Evolutionary conservation across 30 jellyfish, hydroid and myxozoan species (phyloP), one percentile per base, ranked within the genome.

Genomic region (Nemopilema nomurai): DNA sequence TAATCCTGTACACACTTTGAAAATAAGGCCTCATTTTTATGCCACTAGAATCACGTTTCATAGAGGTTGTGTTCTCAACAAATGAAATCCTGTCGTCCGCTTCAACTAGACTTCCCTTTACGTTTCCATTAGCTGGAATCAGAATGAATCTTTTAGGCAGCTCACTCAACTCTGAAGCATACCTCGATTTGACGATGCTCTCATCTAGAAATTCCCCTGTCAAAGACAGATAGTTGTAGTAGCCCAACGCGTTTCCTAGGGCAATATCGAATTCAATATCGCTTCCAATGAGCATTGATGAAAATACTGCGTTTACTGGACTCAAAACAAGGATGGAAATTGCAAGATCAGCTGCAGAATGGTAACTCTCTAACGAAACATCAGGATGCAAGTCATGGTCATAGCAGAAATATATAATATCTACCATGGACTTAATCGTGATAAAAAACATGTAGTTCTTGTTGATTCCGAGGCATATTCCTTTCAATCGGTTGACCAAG

Each of bases 121-220:
- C 41, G 9, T 50, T 28, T 22, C 84, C 90, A 28, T 81, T 81
- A n/a, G 28, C 49, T 50, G 90, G 90, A 8, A 81, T 24, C 77
- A 81, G 62, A 68, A 81, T 81, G 66, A 81, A 81, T 16, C 90
- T 53, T 81, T 81, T 81, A 24, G 90, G 90, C 29, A 81, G 64
- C 74, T 33, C 4, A 18, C 64, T 20, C n/a, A 81, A 77, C 66
- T 81, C 68, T n/a, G 20, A 51, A 0, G 28, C 64, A 51, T 52
- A 81, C 33, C 77, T 49, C 20, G 90, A 67, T 53, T 73, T 49
- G 51, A 20, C 51, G 74, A 81, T 81, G 57, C 81, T 67, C 13
- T 68, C 68, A 1, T 71, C 41, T 30, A 81, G 84, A 51, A 67
- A 69, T 0, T 64, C 25, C 21, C 70, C 90, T 49, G 90, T 81